A percentile compares a stretch with the other conserved stretches of the same genome.
Conservation (phyloP, 2,797 vertebrate species). For the Merluccius polli region DNA sequence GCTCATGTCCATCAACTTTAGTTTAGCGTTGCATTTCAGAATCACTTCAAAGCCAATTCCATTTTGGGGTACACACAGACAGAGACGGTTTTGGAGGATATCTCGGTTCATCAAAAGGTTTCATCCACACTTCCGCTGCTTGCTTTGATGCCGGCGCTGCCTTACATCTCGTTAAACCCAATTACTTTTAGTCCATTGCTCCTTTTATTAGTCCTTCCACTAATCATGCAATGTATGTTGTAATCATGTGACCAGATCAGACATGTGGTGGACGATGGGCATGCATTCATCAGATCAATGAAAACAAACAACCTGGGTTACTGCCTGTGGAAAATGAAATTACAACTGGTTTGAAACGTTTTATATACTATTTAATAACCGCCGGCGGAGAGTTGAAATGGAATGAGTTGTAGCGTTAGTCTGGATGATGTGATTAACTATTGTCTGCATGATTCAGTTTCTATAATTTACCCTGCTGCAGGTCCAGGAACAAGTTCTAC, state of each 20-base stretch:
- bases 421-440: constrained; percentile 20
- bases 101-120: not conserved
- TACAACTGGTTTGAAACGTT: not conserved
- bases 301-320: not conserved
- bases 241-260: not conserved
- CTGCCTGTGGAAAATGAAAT: not conserved
- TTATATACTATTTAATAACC: not conserved
- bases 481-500: constrained; percentile 36
- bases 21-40: not conserved
- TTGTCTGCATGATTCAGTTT: constrained; percentile 32
- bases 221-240: not conserved
- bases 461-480: constrained; percentile 31
- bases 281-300: not conserved
- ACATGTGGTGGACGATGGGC: not conserved
- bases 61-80: not conserved
- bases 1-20: not conserved
- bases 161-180: not conserved
- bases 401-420: not conserved
- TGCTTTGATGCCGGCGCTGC: not conserved
- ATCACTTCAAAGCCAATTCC: not conserved
- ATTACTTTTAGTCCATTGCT: not conserved
- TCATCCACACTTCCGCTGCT: not conserved
- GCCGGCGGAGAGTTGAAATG: not conserved
- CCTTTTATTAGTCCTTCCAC: not conserved
- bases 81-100: not conserved